Conservation (phyloP, 2,113 vertebrate genomes). For the Stomatorhinus ivindoensis region DNA sequence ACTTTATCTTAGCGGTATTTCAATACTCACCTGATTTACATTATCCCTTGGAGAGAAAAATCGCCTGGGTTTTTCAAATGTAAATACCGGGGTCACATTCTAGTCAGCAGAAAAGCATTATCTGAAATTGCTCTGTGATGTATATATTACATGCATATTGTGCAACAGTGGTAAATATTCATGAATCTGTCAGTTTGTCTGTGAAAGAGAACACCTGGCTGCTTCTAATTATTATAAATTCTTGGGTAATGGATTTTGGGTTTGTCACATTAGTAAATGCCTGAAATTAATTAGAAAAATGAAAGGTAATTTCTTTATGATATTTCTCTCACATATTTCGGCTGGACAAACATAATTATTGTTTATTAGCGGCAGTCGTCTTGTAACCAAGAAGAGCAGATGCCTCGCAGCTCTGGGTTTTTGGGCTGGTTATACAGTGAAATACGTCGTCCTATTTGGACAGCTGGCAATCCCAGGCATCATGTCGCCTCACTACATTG, state of each 20-base stretch:
- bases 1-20: not conserved
- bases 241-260: constrained; percentile 46
- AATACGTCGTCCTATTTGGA: not conserved
- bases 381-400: not conserved
- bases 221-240: constrained; percentile 45
- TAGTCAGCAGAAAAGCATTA: not conserved
- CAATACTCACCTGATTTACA: not conserved
- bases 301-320: constrained; percentile 42
- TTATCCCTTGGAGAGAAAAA: not conserved
- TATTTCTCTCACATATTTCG: constrained; percentile 20
- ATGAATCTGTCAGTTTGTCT: constrained; percentile 26
- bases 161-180: constrained; percentile 33
- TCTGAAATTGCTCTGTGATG: not conserved
- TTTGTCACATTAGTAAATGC: constrained; percentile 46
- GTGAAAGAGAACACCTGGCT: constrained; percentile 33
- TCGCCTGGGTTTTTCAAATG: not conserved
- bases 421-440: not conserved
- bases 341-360: constrained; percentile 15
- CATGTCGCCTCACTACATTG: not conserved
- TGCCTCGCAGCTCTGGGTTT: not conserved
- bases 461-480: not conserved
- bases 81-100: not conserved
- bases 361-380: not conserved
- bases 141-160: not conserved
- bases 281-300: constrained; percentile 50